Base-by-base conservation (phyloP, 2,113 vertebrate genomes). In the Dipodomys spectabilis region DNA sequence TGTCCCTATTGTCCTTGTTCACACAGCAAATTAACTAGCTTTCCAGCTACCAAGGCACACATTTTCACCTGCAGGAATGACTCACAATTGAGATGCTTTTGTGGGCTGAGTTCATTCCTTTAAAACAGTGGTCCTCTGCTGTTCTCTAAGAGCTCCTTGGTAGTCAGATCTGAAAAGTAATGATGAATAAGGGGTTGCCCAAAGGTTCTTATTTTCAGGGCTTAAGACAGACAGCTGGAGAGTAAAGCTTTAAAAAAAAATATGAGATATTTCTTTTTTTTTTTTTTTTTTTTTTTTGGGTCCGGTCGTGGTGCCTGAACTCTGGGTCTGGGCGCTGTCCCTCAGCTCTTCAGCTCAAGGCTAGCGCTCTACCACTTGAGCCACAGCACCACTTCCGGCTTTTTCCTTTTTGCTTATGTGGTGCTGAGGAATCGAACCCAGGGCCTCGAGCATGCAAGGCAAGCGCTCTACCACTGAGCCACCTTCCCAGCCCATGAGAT, bases 131-230 rank as follows among this genome's bases (percentile, higher is more conserved):
- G 62, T 68, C 62, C 65, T 49, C n/a, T 35, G 78, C 22, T 32
- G 25, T 44, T 49, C 57, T 87, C 71, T 30, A 72, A 68, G 78
- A 44, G 30, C 32, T 27, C 44, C 64, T 87, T 3, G 3, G 22
- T 45, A 35, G 86, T 7, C 84, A 91, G 3, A 60, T 83, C 74
- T 93, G 90, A 88, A 94, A 92, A 90, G 69, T 82, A 92, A 9
- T 35, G 83, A 88, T 64, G 49, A 65, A 28, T 32, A 72, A 64
- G 6, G 10, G 25, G 18, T 45, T 44, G 23, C 45, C 64, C 84
- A 83, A 64, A 82, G 82, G 35, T 74, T 78, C 1, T 39, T 83
- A 79, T 75, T n/a, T 71, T 85, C 22, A 20, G 35, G 49, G 44
- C n/a, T 45, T 84, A 12, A 27, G 77, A 28, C 35, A 92, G 74